Evolutionary conservation across 1,140 invertebrate genomes (phyloP), one percentile per base, ranked within the genome.

Genomic region (Diabrotica undecimpunctata): DNA sequence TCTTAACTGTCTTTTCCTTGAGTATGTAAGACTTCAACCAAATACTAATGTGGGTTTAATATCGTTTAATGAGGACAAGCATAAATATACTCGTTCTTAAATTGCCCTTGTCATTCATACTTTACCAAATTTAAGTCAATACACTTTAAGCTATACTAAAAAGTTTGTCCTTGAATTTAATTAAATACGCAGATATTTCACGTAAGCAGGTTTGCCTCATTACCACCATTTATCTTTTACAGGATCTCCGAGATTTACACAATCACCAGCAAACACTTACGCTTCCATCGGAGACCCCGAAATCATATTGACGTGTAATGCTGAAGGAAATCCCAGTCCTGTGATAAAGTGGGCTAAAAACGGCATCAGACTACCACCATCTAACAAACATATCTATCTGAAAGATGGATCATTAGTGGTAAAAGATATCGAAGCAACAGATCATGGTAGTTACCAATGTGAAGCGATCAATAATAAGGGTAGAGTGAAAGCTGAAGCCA

Each of bases 391-490:
- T 63, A 80, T 81, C 64, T 79, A 88, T 66, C 74, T 77, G 54
- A 76, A 78, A 6, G 84, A 86, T 64, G 90, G 90, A 10, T 85
- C 84, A 11, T 79, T 93, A 35, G 74, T 83, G 7, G 88, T 93
- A 53, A 78, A 79, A 60, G 80, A 87, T 62, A 78, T 90, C n/a
- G 39, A 82, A 82, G 35, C 62, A 67, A 75, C 79, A 65, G 88
- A 92, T 76, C 82, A 84, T 64, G 91, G 90, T 38, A 77, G 80
- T 35, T 94, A 93, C 75, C 83, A 84, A 53, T 94, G 92, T 75
- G 82, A 85, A 75, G 91, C 89, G 7, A 80, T 84, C 68, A 93
- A 91, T 77, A 75, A 80, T 13, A 74, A 87, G 54, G 90, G 88
- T 61, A 84, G 84, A 70, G 83, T 90, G 10, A 82, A 83, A 62